Evolutionary conservation across 2,113 vertebrate genomes (phyloP).

Genomic region (Lipotes vexillifer): DNA sequence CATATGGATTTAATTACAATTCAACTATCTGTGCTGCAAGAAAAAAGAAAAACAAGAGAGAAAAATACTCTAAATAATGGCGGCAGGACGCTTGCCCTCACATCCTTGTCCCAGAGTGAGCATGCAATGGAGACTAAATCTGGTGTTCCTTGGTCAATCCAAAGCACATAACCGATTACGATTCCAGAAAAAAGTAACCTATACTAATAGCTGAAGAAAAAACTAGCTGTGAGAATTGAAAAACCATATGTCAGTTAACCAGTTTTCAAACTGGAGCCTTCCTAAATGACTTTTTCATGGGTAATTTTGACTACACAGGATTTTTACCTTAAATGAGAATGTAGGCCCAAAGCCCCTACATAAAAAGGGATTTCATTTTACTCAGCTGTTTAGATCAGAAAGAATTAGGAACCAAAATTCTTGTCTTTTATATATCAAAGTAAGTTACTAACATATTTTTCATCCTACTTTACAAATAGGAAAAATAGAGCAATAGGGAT

Average conservation of each 20-base stretch:
- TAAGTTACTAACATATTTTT: background rate
- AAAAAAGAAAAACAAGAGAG: background rate
- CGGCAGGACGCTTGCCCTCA: background rate
- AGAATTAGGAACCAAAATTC: background rate
- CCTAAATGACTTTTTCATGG: background rate
- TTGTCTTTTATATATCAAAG: background rate
- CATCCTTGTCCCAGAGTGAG: background rate
- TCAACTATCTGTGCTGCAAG: background rate
- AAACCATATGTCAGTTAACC: background rate
- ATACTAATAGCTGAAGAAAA: background rate
- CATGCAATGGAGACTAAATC: background rate
- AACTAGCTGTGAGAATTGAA: background rate
- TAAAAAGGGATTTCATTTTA: background rate
- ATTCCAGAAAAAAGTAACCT: background rate
- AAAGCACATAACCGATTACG: background rate
- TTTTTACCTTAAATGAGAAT: slow-evolving; percentile 20
- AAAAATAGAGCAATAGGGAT: background rate
- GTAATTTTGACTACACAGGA: background rate
- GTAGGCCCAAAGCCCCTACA: background rate
- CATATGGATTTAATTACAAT: background rate
- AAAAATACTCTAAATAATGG: background rate
- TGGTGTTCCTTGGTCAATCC: background rate
- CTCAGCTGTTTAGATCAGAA: background rate
- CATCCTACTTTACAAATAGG: background rate
- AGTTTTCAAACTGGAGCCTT: background rate